phyloP scores from a whole-genome alignment of 1,140 invertebrate species.

The Maconellicoccus hirsutus region DNA sequence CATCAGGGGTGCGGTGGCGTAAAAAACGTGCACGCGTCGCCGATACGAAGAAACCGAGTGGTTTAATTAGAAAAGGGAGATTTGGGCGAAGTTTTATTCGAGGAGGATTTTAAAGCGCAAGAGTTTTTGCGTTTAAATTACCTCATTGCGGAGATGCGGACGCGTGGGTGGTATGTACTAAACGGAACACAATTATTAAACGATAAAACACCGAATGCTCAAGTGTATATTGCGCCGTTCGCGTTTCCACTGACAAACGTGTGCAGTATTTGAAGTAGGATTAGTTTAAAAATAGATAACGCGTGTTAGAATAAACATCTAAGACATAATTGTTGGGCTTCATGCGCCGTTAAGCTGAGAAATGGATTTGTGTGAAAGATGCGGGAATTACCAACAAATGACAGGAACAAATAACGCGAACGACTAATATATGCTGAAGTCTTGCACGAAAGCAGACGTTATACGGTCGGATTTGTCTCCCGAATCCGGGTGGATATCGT shows the following conservation, averaged over 20 bases:
- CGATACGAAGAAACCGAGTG: too few species aligned
- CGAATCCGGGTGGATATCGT: not conserved
- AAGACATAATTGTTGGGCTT: slow-evolving; percentile 21
- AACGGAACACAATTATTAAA: slow-evolving; percentile 9
- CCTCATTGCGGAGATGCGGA: not conserved
- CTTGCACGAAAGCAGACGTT: not conserved
- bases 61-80: too few species aligned
- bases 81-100: too few species aligned
- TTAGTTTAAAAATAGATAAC: slow-evolving; percentile 21
- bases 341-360: slow-evolving; percentile 19
- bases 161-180: not conserved
- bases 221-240: not conserved
- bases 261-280: slow-evolving; percentile 13
- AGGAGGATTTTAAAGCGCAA: not conserved
- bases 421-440: slow-evolving; percentile 11
- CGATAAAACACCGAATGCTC: slow-evolving; percentile 8
- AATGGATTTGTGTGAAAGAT: slow-evolving; percentile 21
- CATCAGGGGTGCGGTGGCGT: too few species aligned
- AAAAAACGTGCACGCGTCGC: too few species aligned
- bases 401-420: slow-evolving; percentile 20
- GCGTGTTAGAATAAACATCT: slow-evolving; percentile 19
- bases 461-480: not conserved
- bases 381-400: slow-evolving; percentile 11
- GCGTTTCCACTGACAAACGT: not conserved
- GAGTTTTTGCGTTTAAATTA: not conserved